Base-by-base conservation (phyloP, 1,140 invertebrate genomes). In the Bacillus rossius region DNA sequence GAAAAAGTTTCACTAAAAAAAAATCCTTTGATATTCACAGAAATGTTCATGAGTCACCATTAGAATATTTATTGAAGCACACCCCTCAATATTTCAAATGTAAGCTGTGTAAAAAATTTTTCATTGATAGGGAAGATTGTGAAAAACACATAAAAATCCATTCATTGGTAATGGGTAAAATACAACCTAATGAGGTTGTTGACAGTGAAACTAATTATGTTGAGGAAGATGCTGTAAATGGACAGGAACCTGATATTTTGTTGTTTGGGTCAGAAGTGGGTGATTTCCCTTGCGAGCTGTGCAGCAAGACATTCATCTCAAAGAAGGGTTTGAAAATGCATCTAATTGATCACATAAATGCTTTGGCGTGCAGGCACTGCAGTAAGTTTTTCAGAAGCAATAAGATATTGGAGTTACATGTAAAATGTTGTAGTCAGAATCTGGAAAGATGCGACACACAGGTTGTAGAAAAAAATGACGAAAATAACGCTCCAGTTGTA, bases 291-390 rank as follows among this genome's bases (percentile, higher is more conserved):
- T 62, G 7, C 67, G 67, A 34, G 60, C 60, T n/a, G 64, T 66
- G 49, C 29, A 43, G 8, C 65, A 65, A 51, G 64, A 67, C 25
- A 64, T 56, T 60, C 54, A 56, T 65, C 65, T 48, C 43, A 64
- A 22, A 67, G 67, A 50, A 68, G 67, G 25, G 64, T 64, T 52
- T 57, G 64, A 47, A 67, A 68, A 57, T 4, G 52, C 16, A 68
- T 66, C 45, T 64, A 68, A 48, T 68, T 17, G 66, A 65, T 49
- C 61, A 65, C 40, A 60, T 42, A 10, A 45, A 45, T 45, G 17
- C 22, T 5, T 19, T 22, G 22, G 79, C 80, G 63, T 90, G 88
- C 69, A 74, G 75, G 45, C 78, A 81, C 52, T 91, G 89, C 42
- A 45, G n/a, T 5, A 45, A 8, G 42, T 19, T 45, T 19, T 22